Percentiles rank a stretch among this genome's conserved stretches.
These are phyloP conservation scores for Portunus trituberculatus DNA, from an alignment of 1,140 invertebrate species.

Conservation along the genomic window DNA sequence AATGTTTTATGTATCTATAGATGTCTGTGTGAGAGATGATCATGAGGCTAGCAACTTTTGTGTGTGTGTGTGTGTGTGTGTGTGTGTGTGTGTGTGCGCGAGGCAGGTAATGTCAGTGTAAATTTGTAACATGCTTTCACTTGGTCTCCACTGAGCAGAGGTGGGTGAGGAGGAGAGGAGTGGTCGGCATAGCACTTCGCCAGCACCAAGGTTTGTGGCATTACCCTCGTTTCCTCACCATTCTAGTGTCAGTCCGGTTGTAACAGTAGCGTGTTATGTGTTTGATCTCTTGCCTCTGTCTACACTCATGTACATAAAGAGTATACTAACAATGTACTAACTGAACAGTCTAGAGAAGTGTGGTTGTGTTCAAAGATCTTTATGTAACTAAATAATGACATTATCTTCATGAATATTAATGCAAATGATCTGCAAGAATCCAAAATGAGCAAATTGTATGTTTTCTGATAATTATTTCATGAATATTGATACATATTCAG, in stretches of 20 bases:
- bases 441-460: too few relatives aligned
- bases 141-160: not conserved
- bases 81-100: not conserved
- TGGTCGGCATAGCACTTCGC: not conserved
- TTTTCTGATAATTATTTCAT: too few relatives aligned
- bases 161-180: not conserved
- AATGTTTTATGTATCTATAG: not conserved
- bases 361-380: too few relatives aligned
- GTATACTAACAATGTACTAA: too few relatives aligned
- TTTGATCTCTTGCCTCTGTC: not conserved
- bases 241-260: not conserved
- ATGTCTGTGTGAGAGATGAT: not conserved
- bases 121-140: not conserved
- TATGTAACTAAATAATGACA: too few relatives aligned
- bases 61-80: not conserved
- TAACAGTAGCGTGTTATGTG: not conserved
- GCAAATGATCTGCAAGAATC: too few relatives aligned
- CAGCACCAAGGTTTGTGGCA: not conserved
- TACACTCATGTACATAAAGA: too few relatives aligned
- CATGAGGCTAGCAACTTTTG: too few relatives aligned
- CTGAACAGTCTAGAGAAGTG: too few relatives aligned
- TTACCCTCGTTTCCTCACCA: not conserved
- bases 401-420: too few relatives aligned
- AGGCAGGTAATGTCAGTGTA: not conserved
- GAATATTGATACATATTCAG: too few relatives aligned